phyloP scores from a whole-genome alignment of 2,797 vertebrate species.

The Delichon dasypus region DNA sequence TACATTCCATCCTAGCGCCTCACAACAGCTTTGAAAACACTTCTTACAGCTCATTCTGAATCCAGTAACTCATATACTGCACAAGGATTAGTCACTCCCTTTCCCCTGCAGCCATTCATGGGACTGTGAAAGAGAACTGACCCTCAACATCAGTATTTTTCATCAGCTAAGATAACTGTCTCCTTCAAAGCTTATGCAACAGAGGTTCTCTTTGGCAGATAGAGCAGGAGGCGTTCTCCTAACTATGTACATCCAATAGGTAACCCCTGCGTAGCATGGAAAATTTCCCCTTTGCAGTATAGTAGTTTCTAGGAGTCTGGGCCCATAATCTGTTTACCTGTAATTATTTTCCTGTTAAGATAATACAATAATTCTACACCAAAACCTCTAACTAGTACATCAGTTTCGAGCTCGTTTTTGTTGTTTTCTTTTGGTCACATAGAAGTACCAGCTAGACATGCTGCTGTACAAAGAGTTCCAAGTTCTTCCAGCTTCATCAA shows the following conservation, averaged over 20 bases:
- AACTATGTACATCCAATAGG: slow-evolving; percentile 50
- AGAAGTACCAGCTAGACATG: slow-evolving; percentile 67
- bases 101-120: background rate
- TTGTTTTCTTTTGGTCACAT: slow-evolving; percentile 70
- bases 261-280: slow-evolving; percentile 27
- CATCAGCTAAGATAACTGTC: background rate
- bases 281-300: slow-evolving; percentile 45
- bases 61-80: slow-evolving; percentile 4
- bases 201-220: slow-evolving; percentile 62
- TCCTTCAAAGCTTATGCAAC: background rate
- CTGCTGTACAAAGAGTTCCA: slow-evolving; percentile 62
- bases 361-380: slow-evolving; percentile 32
- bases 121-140: background rate
- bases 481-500: slow-evolving; percentile 65
- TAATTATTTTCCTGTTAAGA: slow-evolving; percentile 41
- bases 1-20: slow-evolving; percentile 56
- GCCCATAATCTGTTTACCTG: slow-evolving; percentile 62
- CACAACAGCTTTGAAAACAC: background rate
- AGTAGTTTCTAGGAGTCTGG: slow-evolving; percentile 58
- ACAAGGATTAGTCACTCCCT: background rate
- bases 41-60: background rate
- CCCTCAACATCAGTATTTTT: background rate
- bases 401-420: background rate
- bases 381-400: background rate
- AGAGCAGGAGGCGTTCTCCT: slow-evolving; percentile 32